phyloP scores from a whole-genome alignment of 2,113 vertebrate genomes.

The Steatornis caripensis region DNA sequence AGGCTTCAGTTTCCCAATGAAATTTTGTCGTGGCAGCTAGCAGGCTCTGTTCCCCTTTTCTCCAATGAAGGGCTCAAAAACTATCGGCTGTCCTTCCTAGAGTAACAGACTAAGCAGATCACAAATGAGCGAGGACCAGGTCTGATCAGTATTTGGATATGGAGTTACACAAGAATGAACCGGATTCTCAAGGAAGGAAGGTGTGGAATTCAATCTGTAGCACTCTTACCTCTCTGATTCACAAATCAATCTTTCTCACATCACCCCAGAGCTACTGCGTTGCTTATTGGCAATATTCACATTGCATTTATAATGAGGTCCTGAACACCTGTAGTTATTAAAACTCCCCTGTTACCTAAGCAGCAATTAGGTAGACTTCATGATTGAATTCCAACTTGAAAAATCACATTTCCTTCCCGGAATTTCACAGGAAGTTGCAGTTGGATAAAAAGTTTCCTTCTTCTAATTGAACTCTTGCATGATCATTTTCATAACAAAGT shows the following conservation, averaged over 20 bases:
- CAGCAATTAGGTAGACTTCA: not conserved
- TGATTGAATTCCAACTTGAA: not conserved
- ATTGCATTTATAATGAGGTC: not conserved
- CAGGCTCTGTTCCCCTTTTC: not conserved
- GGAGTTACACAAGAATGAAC: not conserved
- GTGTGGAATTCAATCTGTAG: not conserved
- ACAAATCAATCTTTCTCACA: not conserved
- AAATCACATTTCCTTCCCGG: slow-evolving; percentile 14
- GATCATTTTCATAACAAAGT: not conserved
- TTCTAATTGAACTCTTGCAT: not conserved
- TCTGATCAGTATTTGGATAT: not conserved
- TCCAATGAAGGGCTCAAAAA: not conserved
- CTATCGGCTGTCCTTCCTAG: not conserved
- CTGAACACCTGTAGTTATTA: not conserved
- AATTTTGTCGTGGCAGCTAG: not conserved
- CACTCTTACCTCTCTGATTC: not conserved
- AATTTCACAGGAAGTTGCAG: not conserved
- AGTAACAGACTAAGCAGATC: not conserved
- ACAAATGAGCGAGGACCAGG: not conserved
- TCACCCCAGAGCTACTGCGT: not conserved
- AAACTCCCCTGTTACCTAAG: not conserved
- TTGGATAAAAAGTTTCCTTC: not conserved
- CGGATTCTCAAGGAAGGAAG: not conserved
- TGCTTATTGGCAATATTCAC: not conserved
- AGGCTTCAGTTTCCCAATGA: not conserved